These are phyloP conservation scores for Chloromyia formosa DNA, from an alignment of 2,888 invertebrate species.

Conservation along the genomic window DNA sequence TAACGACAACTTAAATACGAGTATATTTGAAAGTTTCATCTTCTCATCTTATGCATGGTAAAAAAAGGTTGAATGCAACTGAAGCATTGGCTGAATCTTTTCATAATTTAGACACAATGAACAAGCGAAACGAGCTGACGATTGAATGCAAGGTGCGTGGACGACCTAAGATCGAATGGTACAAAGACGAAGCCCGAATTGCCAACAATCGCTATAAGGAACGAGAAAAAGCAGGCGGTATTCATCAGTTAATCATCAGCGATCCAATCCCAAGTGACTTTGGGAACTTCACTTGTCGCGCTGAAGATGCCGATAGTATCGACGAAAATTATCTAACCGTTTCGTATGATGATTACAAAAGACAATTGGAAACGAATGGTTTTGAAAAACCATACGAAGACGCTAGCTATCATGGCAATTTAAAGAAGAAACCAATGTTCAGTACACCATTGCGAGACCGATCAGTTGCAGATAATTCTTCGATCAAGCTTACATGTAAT, in stretches of 20 bases:
- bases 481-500: constrained; percentile 79
- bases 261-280: constrained; percentile 74
- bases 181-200: constrained; percentile 72
- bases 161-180: constrained; percentile 69
- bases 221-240: constrained; percentile 75
- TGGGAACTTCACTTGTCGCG: constrained; percentile 81
- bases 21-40: too few relatives aligned
- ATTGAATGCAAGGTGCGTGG: constrained; percentile 67
- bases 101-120: constrained; percentile 71
- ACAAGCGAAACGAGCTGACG: constrained; percentile 64
- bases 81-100: too few relatives aligned
- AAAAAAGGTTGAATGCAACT: too few relatives aligned
- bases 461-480: constrained; percentile 77
- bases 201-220: constrained; percentile 71
- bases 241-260: constrained; percentile 74
- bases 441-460: constrained; percentile 79
- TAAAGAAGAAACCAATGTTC: constrained; percentile 77
- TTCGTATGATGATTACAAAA: constrained; percentile 64
- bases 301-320: constrained; percentile 76
- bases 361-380: neutral
- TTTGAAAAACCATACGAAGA: neutral
- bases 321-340: constrained; percentile 78
- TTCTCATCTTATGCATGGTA: too few relatives aligned
- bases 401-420: constrained; percentile 60
- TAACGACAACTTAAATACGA: too few relatives aligned